A percentile compares a stretch with the other conserved stretches of the same genome.
Evolutionary conservation across 2,113 vertebrate genomes (phyloP).

Genomic region (Vombatus ursinus): DNA sequence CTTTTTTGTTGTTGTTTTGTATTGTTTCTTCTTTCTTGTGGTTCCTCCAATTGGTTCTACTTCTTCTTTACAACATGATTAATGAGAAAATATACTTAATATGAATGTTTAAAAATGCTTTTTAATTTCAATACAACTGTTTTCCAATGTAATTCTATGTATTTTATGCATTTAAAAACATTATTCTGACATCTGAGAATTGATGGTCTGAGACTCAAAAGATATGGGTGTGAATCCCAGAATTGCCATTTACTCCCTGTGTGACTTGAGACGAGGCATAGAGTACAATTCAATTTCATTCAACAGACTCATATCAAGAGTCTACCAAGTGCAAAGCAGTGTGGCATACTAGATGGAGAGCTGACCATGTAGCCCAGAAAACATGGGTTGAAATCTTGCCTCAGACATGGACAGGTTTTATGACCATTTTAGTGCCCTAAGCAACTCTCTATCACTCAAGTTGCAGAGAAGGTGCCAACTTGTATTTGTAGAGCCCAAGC

Average conservation of each 20-base stretch:
- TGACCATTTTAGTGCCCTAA: background rate
- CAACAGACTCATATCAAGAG: background rate
- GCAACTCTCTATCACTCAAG: background rate
- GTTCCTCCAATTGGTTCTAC: too few species aligned
- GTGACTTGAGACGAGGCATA: background rate
- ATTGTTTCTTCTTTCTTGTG: too few species aligned
- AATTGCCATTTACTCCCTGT: background rate
- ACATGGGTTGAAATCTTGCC: background rate
- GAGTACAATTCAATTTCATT: background rate
- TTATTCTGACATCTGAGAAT: background rate
- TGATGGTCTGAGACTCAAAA: background rate
- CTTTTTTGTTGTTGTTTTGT: too few species aligned
- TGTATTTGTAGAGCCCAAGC: background rate
- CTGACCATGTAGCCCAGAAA: background rate
- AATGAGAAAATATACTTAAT: too few species aligned
- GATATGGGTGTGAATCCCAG: background rate
- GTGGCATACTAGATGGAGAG: background rate
- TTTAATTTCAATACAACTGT: background rate
- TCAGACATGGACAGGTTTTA: too few species aligned
- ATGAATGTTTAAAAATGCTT: background rate
- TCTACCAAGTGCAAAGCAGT: background rate
- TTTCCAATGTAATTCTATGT: background rate
- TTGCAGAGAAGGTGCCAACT: background rate
- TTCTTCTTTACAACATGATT: too few species aligned
- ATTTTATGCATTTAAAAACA: background rate